Base-by-base conservation (phyloP, 2,888 invertebrate species). In the Drosophila phalerata region DNA sequence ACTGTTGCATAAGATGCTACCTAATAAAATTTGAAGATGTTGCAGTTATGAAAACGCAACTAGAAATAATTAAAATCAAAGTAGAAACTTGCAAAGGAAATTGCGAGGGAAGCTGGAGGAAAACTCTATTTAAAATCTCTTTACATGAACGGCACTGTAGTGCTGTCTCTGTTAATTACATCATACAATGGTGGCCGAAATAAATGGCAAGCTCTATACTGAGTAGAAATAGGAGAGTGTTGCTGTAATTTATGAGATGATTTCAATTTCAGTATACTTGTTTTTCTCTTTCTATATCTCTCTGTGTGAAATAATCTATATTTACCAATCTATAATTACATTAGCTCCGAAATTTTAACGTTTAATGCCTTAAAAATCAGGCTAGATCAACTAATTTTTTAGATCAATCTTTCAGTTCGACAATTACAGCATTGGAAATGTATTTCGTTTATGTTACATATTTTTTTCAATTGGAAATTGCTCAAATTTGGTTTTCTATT, bases 1-100 rank as follows among this genome's bases (percentile, higher is more conserved):
- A n/a, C 3, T 52, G 34, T 71, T 72, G 69, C 75, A 61, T 47
- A 68, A 67, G 40, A 15, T 5, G 38, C 52, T 15, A 34, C 34
- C 51, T 22, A 56, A 25, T 45, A 37, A 47, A 47, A 37, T 15
- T 45, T 15, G 55, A 56, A 56, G 55, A 56, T 43, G 55, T 43
- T 56, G 43, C 42, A 56, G 55, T 43, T 56, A 43, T 56, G 43
- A 25, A 56, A 56, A 15, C 43, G 42, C 43, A 32, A 22, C 32
- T 22, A 43, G n/a, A 55, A 55, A 32, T 19, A 13, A 19, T 32
- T 19, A 19, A 42, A 55, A 30, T 32, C 19, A 30, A 49, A 49
- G 48, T 17, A 4, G 11, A 13, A 42, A 4, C 42, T 19, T 2
- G 13, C 22, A n/a, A 6, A 17, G 17, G 10, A 40, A 40, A 9